These are phyloP conservation scores for Fregata magnificens DNA, from an alignment of 2,113 vertebrate genomes.

Conservation along the genomic window DNA sequence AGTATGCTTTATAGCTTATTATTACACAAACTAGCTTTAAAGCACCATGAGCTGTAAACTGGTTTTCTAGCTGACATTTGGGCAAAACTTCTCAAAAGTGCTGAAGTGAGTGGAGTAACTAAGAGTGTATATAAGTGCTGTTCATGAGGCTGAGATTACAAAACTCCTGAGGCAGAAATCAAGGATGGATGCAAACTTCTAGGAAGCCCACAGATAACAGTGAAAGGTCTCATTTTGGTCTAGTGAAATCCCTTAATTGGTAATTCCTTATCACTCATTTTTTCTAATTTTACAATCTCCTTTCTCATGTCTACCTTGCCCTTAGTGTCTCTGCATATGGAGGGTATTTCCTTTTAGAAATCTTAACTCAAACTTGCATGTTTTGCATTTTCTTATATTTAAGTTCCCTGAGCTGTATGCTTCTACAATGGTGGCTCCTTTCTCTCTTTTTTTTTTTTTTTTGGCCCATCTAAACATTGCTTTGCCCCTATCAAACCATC, in stretches of 20 bases:
- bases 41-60: background rate
- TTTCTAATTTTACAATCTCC: background rate
- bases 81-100: background rate
- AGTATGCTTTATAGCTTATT: background rate
- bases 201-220: background rate
- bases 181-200: background rate
- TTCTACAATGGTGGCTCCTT: background rate
- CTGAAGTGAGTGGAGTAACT: background rate
- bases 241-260: background rate
- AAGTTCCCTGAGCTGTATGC: background rate
- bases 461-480: background rate
- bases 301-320: background rate
- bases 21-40: background rate
- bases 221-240: background rate
- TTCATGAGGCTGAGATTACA: background rate
- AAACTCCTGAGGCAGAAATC: background rate
- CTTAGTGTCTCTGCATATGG: background rate
- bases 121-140: background rate
- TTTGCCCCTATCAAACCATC: background rate
- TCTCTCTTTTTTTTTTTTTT: background rate
- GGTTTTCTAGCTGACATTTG: background rate
- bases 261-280: background rate
- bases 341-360: background rate
- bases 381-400: background rate
- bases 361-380: background rate